Base-by-base conservation (phyloP, 2,113 vertebrate species). In the Taxidea taxus region DNA sequence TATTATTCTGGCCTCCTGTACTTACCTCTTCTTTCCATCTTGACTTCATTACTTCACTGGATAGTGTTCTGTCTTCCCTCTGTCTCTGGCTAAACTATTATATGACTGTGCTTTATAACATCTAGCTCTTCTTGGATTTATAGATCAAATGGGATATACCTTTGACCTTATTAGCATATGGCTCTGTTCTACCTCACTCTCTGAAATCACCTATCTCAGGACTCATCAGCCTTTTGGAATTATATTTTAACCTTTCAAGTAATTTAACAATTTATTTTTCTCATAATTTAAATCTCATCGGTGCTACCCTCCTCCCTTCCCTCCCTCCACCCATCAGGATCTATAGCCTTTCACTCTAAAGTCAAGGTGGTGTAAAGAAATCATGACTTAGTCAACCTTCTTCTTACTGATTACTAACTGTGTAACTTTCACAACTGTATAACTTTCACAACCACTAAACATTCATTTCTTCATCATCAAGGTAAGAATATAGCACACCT, bases 121-220 rank as follows among this genome's bases (percentile, higher is more conserved):
- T 70, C 60, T 27, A 68, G 49, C 34, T 95, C 70, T 92, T 93
- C 87, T 82, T 21, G 37, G 23, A 85, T 54, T 94, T 56, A 42
- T 2, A 70, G 58, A 68, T 90, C 87, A 87, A 75, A 68, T 2
- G 34, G 47, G 49, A 74, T 70, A 90, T 27, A 97, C 94, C 90
- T 97, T 94, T 97, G 94, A 92, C 91, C 97, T 77, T 94, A 95
- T 82, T 87, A 91, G 90, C 88, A 87, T 14, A 44, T 42, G 68
- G 54, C 72, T 91, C n/a, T 60, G 37, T 34, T 95, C 62, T 29
- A 96, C 87, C 77, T 93, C 37, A 87, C 80, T 75, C 81, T 90
- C 81, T 96, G 91, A 95, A 37, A 92, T 95, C 90, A 95, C 34
- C 81, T 87, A 81, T 80, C 88, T 95, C 20, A 91, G 70, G 80